Conservation (phyloP, 2,113 vertebrate species). For the Hydrolagus affinis region DNA sequence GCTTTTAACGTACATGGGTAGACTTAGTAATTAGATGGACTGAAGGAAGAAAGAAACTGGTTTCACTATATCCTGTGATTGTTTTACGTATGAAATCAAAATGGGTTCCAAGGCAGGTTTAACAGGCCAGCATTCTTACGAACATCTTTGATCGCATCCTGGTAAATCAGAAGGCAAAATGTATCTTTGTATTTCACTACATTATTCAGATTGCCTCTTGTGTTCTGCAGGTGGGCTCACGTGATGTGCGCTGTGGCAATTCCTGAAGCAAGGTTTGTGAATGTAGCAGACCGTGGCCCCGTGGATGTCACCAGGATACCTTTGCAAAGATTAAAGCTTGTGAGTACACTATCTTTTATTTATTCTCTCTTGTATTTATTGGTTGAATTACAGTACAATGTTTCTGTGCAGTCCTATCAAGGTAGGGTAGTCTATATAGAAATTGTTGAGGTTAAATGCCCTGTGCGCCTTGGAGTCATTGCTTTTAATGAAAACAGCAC, state of each 20-base stretch:
- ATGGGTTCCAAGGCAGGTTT: background rate
- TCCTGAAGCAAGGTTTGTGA: conserved; percentile 83
- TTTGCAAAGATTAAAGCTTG: conserved; percentile 87
- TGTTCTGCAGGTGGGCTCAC: conserved; percentile 80
- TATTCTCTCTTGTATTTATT: background rate
- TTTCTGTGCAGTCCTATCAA: background rate
- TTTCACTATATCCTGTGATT: background rate
- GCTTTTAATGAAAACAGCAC: background rate
- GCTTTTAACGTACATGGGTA: conserved; percentile 10
- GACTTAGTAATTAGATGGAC: background rate
- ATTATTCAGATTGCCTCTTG: conserved; percentile 12
- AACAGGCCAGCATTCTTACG: background rate
- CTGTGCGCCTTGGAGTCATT: background rate
- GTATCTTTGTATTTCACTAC: background rate
- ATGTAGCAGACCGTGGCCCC: conserved; percentile 74
- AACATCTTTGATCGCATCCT: background rate
- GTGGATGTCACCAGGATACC: conserved; percentile 85
- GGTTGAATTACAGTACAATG: background rate
- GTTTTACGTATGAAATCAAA: conserved; percentile 16
- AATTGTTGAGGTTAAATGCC: background rate
- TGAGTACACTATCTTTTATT: conserved; percentile 53
- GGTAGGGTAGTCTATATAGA: background rate
- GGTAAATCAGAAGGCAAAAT: background rate
- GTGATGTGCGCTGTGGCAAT: conserved; percentile 87
- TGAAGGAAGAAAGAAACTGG: background rate